Conservation (phyloP, 2,113 vertebrate species). For the Brachirus orientalis region DNA sequence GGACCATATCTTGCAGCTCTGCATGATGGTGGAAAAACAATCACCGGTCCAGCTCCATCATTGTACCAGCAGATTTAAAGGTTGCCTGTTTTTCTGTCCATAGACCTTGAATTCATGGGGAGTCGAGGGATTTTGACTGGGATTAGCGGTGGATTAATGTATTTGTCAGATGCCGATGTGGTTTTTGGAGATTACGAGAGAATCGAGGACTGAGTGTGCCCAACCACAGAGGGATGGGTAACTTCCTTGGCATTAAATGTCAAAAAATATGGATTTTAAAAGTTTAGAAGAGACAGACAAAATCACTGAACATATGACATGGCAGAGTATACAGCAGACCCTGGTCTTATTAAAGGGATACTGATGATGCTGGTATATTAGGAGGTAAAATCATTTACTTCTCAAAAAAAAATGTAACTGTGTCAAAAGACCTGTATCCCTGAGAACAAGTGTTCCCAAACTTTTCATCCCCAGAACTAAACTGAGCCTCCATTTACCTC, state of each 20-base stretch:
- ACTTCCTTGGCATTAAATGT: neutral
- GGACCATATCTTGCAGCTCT: neutral
- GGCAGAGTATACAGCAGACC: too few relatives aligned
- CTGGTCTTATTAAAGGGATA: too few relatives aligned
- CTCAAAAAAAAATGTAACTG: too few relatives aligned
- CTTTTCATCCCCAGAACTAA: too few relatives aligned
- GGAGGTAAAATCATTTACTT: too few relatives aligned
- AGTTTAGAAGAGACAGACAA: neutral
- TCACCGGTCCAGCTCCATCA: neutral
- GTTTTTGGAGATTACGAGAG: constrained; percentile 57
- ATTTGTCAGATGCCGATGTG: constrained; percentile 55
- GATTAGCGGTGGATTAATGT: constrained; percentile 70
- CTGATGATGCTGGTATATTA: too few relatives aligned
- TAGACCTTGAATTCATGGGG: constrained; percentile 33
- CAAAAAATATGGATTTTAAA: constrained; percentile 16
- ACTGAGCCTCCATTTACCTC: too few relatives aligned
- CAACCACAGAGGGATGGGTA: neutral
- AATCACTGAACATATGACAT: neutral
- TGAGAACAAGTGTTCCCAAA: too few relatives aligned
- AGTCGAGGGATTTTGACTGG: constrained; percentile 48
- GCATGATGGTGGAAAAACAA: neutral
- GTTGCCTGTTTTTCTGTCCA: constrained; percentile 18
- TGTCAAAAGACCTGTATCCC: too few relatives aligned
- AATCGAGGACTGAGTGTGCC: constrained; percentile 32
- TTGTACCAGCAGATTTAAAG: constrained; percentile 19